Base-by-base conservation (phyloP, 2,888 invertebrate genomes). In the Erebia palarica region DNA sequence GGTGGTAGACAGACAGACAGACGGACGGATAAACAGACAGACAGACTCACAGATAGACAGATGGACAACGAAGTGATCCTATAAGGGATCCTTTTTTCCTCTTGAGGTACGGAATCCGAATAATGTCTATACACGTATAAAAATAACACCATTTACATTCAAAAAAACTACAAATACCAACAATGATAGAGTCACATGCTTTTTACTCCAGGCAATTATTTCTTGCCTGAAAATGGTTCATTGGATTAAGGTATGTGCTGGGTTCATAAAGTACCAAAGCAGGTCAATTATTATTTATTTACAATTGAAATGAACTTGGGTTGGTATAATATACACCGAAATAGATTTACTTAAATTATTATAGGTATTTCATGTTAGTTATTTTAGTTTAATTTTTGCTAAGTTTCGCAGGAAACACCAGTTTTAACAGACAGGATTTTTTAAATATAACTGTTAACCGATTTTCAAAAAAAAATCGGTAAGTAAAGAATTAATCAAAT, bases 381-480 rank as follows among this genome's bases (percentile, higher is more conserved):
- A 44, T 3, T 51, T 65, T 53, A n/a, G n/a, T n/a, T n/a, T n/a
- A n/a, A n/a, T n/a, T n/a, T n/a, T n/a, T n/a, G 27, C 51, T 47
- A 47, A 47, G 77, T 75, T 78, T 75, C 78, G 78, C 79, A 82
- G 78, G 79, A 79, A 79, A 82, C 84, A 82, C 84, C 83, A 83
- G n/a, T n/a, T n/a, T n/a, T n/a, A n/a, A n/a, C n/a, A 36, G 36
- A 36, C 36, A 36, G 36, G 36, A 51, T 51, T 51, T 51, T 49
- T 51, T 5, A 4, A 13, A 51, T 14, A n/a, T 4, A 5, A 51
- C 14, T 4, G 51, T 51, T 51, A 14, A 5, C 1, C 14, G 7
- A 13, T n/a, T 51, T 51, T n/a, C 5, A 51, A n/a, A n/a, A n/a
- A n/a, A 5, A 51, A 51, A n/a, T 14, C 51, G 51, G 14, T n/a